Conservation (phyloP, 2,113 vertebrate species). For the Oceanites oceanicus region DNA sequence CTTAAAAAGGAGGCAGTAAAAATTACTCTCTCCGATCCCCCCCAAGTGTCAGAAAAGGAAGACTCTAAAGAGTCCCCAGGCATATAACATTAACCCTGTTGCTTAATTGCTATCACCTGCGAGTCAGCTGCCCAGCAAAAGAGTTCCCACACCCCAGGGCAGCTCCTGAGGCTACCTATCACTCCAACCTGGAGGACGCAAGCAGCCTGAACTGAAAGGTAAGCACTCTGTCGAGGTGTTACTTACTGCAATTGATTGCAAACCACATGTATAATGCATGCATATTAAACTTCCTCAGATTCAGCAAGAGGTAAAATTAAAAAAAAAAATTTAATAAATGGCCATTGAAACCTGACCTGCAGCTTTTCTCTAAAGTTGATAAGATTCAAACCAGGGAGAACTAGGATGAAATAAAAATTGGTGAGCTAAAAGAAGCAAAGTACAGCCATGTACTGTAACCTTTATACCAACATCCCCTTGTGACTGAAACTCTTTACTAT, state of each 20-base stretch:
- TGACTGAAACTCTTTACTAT: neutral
- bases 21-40: neutral
- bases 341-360: neutral
- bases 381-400: neutral
- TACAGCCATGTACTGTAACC: neutral
- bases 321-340: neutral
- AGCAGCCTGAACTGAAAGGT: neutral
- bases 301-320: neutral
- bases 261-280: fast-evolving
- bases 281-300: neutral
- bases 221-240: neutral
- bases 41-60: neutral
- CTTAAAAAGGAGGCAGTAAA: neutral
- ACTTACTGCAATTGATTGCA: neutral
- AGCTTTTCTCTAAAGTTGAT: neutral
- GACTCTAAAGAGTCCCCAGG: neutral
- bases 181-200: neutral
- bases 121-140: neutral
- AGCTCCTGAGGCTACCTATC: fast-evolving
- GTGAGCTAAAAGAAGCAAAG: neutral
- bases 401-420: neutral
- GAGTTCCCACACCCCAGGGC: fast-evolving
- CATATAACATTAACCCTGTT: neutral
- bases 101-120: fast-evolving
- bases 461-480: neutral